These are phyloP conservation scores for Mechanitis messenoides DNA, from an alignment of 2,888 invertebrate genomes.

Conservation along the genomic window DNA sequence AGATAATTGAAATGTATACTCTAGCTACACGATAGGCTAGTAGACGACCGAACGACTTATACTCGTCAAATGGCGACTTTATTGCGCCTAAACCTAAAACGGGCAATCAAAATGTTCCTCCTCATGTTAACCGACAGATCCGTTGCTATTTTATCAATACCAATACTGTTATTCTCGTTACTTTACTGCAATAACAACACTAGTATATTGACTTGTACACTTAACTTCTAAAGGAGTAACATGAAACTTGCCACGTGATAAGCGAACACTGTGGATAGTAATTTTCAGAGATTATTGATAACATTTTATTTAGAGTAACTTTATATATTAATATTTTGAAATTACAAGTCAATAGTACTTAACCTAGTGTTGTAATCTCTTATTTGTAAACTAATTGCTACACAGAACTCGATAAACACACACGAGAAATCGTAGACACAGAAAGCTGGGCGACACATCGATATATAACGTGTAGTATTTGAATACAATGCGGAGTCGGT, in stretches of 20 bases:
- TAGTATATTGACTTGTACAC: constrained; percentile 19
- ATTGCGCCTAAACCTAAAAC: constrained; percentile 57
- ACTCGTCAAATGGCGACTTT: constrained; percentile 57
- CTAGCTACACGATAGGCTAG: constrained; percentile 62
- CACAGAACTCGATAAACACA: constrained; percentile 23
- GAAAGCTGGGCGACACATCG: constrained; percentile 27
- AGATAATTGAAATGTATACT: constrained; percentile 62
- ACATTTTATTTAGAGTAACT: constrained; percentile 5
- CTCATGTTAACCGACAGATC: constrained; percentile 33
- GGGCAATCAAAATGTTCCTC: constrained; percentile 35
- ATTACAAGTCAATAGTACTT: constrained; percentile 13
- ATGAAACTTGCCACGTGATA: constrained; percentile 9
- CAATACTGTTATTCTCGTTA: constrained; percentile 21
- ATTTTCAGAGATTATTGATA: neutral
- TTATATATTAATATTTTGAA: constrained; percentile 1
- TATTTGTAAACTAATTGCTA: constrained; percentile 22
- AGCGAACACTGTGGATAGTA: constrained; percentile 7
- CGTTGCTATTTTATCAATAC: constrained; percentile 24
- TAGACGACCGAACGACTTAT: constrained; percentile 55
- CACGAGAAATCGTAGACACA: constrained; percentile 29
- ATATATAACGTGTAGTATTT: constrained; percentile 17
- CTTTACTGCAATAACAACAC: constrained; percentile 23
- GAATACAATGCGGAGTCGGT: constrained; percentile 40
- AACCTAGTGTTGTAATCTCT: constrained; percentile 15
- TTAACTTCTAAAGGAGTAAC: constrained; percentile 10